phyloP scores from a whole-genome alignment of 2,888 invertebrate species.

The Tenodera sinensis region DNA sequence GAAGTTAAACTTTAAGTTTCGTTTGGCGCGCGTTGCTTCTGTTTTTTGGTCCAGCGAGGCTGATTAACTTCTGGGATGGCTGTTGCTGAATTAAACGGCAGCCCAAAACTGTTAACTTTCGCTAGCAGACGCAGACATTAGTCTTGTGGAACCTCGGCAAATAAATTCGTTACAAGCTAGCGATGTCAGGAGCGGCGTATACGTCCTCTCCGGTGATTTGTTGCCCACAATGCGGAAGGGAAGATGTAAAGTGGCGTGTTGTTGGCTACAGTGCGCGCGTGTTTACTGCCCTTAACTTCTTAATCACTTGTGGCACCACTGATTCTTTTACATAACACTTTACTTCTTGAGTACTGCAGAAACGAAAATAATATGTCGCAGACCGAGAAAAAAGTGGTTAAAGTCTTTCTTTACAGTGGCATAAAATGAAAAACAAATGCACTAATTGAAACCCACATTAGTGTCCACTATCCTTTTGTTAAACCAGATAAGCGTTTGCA shows the following conservation, averaged over 20 bases:
- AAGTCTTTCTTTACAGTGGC: too few species aligned
- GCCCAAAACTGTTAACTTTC: neutral
- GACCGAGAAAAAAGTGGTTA: too few species aligned
- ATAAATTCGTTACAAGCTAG: neutral
- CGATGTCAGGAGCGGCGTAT: neutral
- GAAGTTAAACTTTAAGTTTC: neutral
- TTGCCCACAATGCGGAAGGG: neutral
- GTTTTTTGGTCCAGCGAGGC: neutral
- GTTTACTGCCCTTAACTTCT: too few species aligned
- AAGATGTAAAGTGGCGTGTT: neutral
- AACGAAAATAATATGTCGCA: too few species aligned
- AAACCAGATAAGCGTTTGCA: too few species aligned
- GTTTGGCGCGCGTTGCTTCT: neutral
- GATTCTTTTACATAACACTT: too few species aligned
- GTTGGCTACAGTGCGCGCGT: neutral
- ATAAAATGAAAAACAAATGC: too few species aligned
- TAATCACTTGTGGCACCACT: too few species aligned
- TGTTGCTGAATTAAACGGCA: neutral
- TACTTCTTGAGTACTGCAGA: too few species aligned
- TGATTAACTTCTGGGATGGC: neutral
- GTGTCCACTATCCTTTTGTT: too few species aligned
- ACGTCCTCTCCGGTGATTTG: neutral
- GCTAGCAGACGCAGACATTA: neutral
- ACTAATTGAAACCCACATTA: too few species aligned
- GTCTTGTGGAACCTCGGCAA: neutral